Evolutionary conservation across 2,888 invertebrate genomes (phyloP), one percentile per base, ranked within the genome.

Genomic region (Caenorhabditis sinica): DNA sequence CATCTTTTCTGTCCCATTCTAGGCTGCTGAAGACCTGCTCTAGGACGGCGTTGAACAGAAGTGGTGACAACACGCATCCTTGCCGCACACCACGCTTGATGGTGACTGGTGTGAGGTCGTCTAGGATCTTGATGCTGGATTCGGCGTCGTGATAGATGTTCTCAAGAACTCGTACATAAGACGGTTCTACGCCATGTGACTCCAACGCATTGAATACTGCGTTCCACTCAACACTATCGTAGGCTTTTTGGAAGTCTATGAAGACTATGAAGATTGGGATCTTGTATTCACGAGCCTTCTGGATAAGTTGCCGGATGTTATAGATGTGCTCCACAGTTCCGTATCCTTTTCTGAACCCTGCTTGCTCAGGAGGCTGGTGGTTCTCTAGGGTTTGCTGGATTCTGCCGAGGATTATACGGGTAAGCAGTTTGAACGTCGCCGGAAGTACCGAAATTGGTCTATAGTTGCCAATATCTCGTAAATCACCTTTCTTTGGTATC

Each of bases 391-490:
- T 15, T 28, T 4, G 49, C 30, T 20, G 66, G 17, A 68, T 68
- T 28, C 66, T 49, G 1, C n/a, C n/a, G 17, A 68, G 49, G 30
- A 68, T 49, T 17, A 15, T n/a, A 17, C 20, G 9, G 17, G 66
- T 68, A 4, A 68, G 20, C 11, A 68, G n/a, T 33, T 60, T 60
- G 30, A n/a, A 60, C 1, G n/a, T 11, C 4, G n/a, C 25, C 1
- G 58, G 58, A 13, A 68, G 49, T 17, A 68, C n/a, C 5, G 30
- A 49, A 45, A 68, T 68, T 40, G 66, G 66, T 11, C 66, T 25
- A 36, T 68, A 68, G n/a, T 68, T 68, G 17, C 20, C 66, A 15
- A 68, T 3, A 20, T 68, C 20, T 28, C 20, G n/a, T 2, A 15
- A 11, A 9, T 68, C 66, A 1, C 66, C 66, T 51, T 68, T 68